Conservation (phyloP, 2,797 vertebrate genomes). For the Chromobotia macracanthus region DNA sequence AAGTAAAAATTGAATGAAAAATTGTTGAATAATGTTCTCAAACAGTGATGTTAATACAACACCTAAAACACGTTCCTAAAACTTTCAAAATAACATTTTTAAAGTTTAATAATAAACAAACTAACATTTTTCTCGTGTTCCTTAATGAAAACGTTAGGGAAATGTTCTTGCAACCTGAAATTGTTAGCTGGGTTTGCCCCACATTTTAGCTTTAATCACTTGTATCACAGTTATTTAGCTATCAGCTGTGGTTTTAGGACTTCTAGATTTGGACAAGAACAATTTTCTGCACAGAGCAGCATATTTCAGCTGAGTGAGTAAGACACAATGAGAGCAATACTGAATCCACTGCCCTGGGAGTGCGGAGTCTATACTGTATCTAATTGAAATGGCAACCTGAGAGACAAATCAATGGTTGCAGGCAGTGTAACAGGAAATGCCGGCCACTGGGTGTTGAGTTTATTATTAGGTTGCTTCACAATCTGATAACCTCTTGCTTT, state of each 20-base stretch:
- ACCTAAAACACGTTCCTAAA: too few relatives aligned
- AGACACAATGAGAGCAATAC: slow-evolving; percentile 47
- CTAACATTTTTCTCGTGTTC: too few relatives aligned
- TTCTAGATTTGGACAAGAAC: slow-evolving; percentile 49
- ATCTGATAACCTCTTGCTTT: slow-evolving; percentile 78
- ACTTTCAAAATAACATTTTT: not conserved
- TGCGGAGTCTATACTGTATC: slow-evolving; percentile 60
- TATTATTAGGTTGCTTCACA: slow-evolving; percentile 80
- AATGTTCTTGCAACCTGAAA: not conserved
- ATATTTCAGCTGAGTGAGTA: slow-evolving; percentile 51
- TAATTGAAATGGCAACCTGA: slow-evolving; percentile 79
- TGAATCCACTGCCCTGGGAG: slow-evolving; percentile 40
- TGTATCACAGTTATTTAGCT: slow-evolving; percentile 42
- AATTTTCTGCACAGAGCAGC: slow-evolving; percentile 49
- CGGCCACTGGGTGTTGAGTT: slow-evolving; percentile 68
- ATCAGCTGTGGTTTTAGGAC: slow-evolving; percentile 45
- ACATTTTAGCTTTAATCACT: slow-evolving; percentile 40
- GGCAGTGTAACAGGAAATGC: slow-evolving; percentile 68
- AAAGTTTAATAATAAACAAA: too few relatives aligned
- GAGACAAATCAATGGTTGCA: slow-evolving; percentile 73
- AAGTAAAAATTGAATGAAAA: too few relatives aligned
- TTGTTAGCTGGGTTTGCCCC: slow-evolving; percentile 26
- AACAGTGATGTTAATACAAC: too few relatives aligned
- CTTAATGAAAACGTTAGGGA: too few relatives aligned
- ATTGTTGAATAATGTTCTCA: too few relatives aligned